Conservation (phyloP, 2,797 vertebrate species). For the Sebastes kiyomatsui region DNA sequence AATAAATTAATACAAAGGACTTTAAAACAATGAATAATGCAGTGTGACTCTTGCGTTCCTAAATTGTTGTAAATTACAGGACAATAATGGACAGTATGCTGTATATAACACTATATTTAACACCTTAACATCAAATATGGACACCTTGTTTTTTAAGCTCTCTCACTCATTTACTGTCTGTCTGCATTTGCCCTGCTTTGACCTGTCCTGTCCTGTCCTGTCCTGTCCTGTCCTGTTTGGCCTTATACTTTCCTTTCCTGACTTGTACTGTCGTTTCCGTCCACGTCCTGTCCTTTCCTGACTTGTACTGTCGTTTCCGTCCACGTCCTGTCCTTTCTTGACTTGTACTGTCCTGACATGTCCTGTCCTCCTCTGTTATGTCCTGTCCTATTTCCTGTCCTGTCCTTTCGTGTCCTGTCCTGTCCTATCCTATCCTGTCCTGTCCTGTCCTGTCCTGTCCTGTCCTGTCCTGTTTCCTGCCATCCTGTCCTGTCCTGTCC, state of each 20-base stretch:
- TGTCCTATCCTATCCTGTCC: no score
- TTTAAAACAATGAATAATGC: neutral
- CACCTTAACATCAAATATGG: neutral
- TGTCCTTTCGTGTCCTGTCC: no score
- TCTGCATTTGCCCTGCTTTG: neutral
- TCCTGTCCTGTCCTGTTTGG: neutral
- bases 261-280: neutral
- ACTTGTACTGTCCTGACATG: neutral
- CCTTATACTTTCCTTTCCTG: neutral
- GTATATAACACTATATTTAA: neutral
- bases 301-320: neutral
- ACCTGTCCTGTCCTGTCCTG: neutral
- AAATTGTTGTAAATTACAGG: neutral
- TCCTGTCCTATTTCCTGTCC: neutral
- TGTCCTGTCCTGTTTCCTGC: neutral
- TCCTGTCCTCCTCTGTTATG: neutral
- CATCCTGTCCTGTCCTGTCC: no score
- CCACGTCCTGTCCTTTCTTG: neutral
- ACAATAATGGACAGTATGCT: neutral
- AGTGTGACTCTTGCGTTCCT: neutral
- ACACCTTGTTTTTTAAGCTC: neutral
- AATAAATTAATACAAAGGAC: neutral
- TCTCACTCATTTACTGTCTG: neutral
- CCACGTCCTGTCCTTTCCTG: neutral
- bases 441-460: neutral